Evolutionary conservation across 2,113 vertebrate genomes (phyloP).

Genomic region (Marmota monax): DNA sequence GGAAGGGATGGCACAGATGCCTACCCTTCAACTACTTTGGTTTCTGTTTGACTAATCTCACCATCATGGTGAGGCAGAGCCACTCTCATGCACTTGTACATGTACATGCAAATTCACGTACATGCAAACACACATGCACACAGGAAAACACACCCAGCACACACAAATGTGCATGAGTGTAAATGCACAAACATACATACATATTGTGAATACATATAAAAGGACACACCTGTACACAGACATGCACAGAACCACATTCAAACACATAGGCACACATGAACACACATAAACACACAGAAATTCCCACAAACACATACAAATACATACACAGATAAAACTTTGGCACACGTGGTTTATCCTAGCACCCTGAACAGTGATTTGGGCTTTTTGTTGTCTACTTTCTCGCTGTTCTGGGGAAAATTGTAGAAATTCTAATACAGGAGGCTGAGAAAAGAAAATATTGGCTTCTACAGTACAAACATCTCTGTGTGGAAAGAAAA

Average conservation of each 20-base stretch:
- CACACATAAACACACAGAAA: neutral
- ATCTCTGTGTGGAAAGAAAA: slow-evolving; percentile 73
- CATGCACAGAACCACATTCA: neutral
- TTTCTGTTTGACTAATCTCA: neutral
- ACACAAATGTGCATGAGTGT: neutral
- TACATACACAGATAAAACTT: neutral
- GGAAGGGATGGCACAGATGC: neutral
- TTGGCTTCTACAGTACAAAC: slow-evolving; percentile 75
- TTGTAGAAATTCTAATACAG: slow-evolving; percentile 71
- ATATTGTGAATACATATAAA: neutral
- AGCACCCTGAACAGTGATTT: neutral
- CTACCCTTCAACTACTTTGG: neutral
- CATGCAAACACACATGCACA: neutral
- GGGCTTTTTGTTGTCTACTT: neutral
- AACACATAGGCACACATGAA: neutral
- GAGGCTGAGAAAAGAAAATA: slow-evolving; percentile 72
- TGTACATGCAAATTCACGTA: neutral
- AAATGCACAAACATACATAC: neutral
- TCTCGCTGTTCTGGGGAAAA: slow-evolving; percentile 45
- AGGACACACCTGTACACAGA: neutral
- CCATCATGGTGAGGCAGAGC: neutral
- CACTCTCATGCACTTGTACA: neutral
- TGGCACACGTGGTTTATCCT: neutral
- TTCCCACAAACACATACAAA: neutral
- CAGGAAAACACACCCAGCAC: neutral